Percentiles rank a stretch among this genome's conserved stretches.
phyloP scores from a whole-genome alignment of 2,888 invertebrate species.

The Campoletis raptor region DNA sequence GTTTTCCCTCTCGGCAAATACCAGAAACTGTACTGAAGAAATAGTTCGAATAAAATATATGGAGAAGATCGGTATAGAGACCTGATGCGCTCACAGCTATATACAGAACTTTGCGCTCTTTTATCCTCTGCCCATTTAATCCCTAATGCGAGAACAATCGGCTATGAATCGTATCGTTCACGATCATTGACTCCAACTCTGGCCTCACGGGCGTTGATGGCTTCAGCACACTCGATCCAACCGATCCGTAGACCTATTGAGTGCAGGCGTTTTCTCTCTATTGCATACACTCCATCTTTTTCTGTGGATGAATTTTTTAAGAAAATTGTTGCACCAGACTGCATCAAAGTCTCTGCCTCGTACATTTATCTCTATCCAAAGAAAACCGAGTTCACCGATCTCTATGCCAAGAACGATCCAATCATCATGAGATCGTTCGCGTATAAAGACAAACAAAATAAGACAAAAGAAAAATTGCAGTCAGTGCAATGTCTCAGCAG shows the following conservation, averaged over 20 bases:
- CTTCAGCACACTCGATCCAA: slow-evolving; percentile 41
- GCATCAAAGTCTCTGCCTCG: slow-evolving; percentile 33
- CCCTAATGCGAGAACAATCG: slow-evolving; percentile 67
- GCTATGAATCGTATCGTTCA: slow-evolving; percentile 68
- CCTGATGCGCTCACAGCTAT: slow-evolving; percentile 6
- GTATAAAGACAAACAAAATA: slow-evolving; percentile 1
- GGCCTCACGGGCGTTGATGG: slow-evolving; percentile 61
- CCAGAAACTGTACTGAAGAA: slow-evolving; percentile 44
- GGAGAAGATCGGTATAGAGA: slow-evolving; percentile 42
- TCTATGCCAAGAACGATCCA: slow-evolving; percentile 51
- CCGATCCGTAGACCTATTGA: slow-evolving; percentile 26
- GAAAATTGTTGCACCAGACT: slow-evolving; percentile 13
- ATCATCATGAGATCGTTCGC: slow-evolving; percentile 48
- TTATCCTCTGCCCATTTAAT: slow-evolving; percentile 49
- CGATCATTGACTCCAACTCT: slow-evolving; percentile 61
- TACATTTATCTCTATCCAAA: slow-evolving; percentile 41
- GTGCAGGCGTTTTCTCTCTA: slow-evolving; percentile 37
- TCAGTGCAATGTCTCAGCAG: slow-evolving; percentile 1
- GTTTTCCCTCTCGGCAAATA: slow-evolving; percentile 50
- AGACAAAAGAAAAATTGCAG: slow-evolving; percentile 1
- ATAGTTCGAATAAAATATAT: slow-evolving; percentile 39
- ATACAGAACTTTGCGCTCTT: slow-evolving; percentile 31
- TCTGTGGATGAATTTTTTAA: slow-evolving; percentile 1
- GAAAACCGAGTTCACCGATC: slow-evolving; percentile 41
- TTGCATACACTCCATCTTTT: slow-evolving; percentile 1